Conservation (phyloP, 2,113 vertebrate genomes). For the Cyphomyrus plagiostoma region DNA sequence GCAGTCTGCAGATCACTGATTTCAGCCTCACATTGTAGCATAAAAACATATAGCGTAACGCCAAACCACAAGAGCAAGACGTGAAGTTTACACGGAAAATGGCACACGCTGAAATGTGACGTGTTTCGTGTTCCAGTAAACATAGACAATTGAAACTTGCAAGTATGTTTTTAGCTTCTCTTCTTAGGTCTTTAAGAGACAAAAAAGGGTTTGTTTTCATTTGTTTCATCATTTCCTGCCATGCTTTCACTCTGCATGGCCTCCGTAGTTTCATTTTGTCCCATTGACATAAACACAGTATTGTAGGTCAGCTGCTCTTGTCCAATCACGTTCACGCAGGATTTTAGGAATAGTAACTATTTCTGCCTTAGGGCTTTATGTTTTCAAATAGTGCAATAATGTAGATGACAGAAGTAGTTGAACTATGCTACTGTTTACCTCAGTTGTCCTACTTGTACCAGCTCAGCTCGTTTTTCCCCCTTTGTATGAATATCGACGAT, state of each 20-base stretch:
- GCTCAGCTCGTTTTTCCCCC: conserved; percentile 10
- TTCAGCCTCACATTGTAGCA: not conserved
- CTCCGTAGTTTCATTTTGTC: not conserved
- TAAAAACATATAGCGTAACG: not conserved
- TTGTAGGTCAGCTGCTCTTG: conserved; percentile 26
- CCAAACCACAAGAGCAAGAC: not conserved
- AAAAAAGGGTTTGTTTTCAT: not conserved
- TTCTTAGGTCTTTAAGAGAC: not conserved
- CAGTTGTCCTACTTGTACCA: conserved; percentile 28
- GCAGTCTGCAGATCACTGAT: not conserved
- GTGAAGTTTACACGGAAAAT: not conserved
- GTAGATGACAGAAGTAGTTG: conserved; percentile 24
- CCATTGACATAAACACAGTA: not conserved
- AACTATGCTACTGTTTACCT: conserved; percentile 33
- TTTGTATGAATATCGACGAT: conserved; percentile 17
- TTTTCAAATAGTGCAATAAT: conserved; percentile 29
- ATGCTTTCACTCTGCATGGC: not conserved
- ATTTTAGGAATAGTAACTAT: conserved; percentile 20
- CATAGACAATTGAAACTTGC: not conserved
- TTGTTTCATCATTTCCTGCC: not conserved
- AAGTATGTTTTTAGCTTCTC: not conserved
- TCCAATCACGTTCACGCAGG: conserved; percentile 16
- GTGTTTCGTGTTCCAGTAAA: not conserved
- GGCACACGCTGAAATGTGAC: not conserved
- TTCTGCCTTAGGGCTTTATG: conserved; percentile 24